Base-by-base conservation (phyloP, 2,888 invertebrate species). In the Anoncus sp. region DNA sequence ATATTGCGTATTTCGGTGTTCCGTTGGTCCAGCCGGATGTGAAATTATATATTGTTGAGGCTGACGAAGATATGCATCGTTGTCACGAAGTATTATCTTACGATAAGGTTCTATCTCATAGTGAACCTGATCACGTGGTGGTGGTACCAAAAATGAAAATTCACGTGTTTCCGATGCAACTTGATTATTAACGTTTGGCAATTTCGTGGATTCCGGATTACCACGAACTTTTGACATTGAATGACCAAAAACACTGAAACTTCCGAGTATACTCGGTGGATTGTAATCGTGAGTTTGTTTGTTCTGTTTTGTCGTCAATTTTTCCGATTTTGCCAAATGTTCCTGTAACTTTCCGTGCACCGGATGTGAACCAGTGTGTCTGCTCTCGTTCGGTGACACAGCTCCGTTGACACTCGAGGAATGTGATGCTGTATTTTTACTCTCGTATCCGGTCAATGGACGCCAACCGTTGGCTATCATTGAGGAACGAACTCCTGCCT, bases 191-290 rank as follows among this genome's bases (percentile, higher is more conserved):
- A 62, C 38, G 7, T 75, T n/a, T n/a, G n/a, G 77, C 24, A 62
- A 74, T 7, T 74, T 57, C 0, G 59, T 45, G 0, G 72, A n/a
- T 14, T 88, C 92, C 47, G 90, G 86, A 81, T 93, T 92, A 82
- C 93, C 92, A 83, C 93, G 90, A 79, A 92, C 92, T 88, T 94
- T 93, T 12, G 93, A 90, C 27, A 93, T 91, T 59, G 93, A 93
- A 74, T 94, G 91, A n/a, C 94, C 94, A 81, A 93, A 94, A 16
- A 93, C 92, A 83, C 93, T 93, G 87, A 94, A 94, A 71, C 94
- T 92, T 80, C 94, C 94, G 90, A 91, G 80, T 57, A 92, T 87
- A 66, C 85, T 87, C n/a, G 81, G 82, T 0, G 84, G 85, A 74
- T 38, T 84, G 79, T 82, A 85, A 53, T 85, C 84, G 53, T 82